Base-by-base conservation (phyloP, 2,888 invertebrate genomes). In the Cheilosia grossa region DNA sequence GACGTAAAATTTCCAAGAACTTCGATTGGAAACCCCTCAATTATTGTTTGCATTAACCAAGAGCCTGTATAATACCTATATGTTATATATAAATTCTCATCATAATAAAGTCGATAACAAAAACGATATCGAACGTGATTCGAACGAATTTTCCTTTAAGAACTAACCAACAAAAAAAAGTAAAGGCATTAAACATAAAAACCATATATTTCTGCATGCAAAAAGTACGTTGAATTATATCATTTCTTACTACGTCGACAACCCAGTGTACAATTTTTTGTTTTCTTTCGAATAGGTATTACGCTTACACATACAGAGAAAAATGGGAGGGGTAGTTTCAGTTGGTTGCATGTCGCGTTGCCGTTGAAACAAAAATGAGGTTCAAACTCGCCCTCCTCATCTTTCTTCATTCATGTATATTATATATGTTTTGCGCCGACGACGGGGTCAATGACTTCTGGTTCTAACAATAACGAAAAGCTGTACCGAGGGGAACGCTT, bases 371-470 rank as follows among this genome's bases (percentile, higher is more conserved):
- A 67, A 21, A 74, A 81, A 74, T 27, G 40, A 56, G 56, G 67
- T 61, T 73, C 70, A 70, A 64, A 82, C 64, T 61, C 78, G 56
- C 67, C 78, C 80, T 61, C 59, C 53, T 59, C 67, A 53, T 59
- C 63, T 33, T 54, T 70, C 54, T 42, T 63, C 21, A 19, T 42
- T 10, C 54, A 56, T 69, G 13, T 37, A 37, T 37, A 37, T 54
- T 69, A 13, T 37, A 37, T 37, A 37, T 54, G 44, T 21, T 70
- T 61, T 59, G 72, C 72, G 66, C 15, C 53, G 66, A 51, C 69
- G 67, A 70, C 67, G 72, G 73, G 82, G 82, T 82, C 82, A 82
- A 67, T 82, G 82, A 82, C 82, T 78, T 64, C 21, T 17, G 27
- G 37, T 13, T 37, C 37, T 4, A 13, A 37, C 37, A 37, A 67